These are phyloP conservation scores for Pemphigus obesinymphae DNA, from an alignment of 1,140 invertebrate species.

Conservation along the genomic window DNA sequence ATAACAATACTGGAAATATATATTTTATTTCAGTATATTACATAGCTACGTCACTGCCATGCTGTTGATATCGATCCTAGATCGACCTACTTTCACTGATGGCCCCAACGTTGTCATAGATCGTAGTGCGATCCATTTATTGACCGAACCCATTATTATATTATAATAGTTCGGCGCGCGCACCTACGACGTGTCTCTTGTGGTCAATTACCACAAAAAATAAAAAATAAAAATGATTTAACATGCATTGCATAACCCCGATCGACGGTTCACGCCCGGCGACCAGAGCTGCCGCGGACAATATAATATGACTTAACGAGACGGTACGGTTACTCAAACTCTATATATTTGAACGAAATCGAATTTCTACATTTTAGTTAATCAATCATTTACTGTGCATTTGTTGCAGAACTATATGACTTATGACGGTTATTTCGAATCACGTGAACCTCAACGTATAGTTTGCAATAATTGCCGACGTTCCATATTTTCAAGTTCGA, in stretches of 20 bases:
- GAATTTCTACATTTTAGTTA: background rate
- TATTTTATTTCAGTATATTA: too few relatives aligned
- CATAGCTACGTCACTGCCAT: too few relatives aligned
- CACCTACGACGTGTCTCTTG: background rate
- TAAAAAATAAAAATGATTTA: background rate
- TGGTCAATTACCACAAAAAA: background rate
- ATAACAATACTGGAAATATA: too few relatives aligned
- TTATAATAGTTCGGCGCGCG: background rate
- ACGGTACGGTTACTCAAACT: background rate
- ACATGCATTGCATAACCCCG: background rate
- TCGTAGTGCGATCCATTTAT: background rate
- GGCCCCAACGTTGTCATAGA: background rate
- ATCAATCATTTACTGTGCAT: background rate
- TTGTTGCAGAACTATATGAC: background rate
- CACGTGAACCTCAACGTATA: background rate
- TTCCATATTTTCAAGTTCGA: background rate
- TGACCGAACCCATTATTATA: background rate
- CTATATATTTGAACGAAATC: background rate
- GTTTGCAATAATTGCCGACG: background rate
- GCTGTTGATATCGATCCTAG: background rate
- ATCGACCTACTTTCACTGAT: slow-evolving; percentile 6
- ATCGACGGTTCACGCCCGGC: background rate
- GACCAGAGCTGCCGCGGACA: background rate
- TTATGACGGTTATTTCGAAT: background rate
- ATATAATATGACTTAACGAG: slow-evolving; percentile 3